Base-by-base conservation (phyloP, 2,113 vertebrate genomes). In the Podocnemis expansa region DNA sequence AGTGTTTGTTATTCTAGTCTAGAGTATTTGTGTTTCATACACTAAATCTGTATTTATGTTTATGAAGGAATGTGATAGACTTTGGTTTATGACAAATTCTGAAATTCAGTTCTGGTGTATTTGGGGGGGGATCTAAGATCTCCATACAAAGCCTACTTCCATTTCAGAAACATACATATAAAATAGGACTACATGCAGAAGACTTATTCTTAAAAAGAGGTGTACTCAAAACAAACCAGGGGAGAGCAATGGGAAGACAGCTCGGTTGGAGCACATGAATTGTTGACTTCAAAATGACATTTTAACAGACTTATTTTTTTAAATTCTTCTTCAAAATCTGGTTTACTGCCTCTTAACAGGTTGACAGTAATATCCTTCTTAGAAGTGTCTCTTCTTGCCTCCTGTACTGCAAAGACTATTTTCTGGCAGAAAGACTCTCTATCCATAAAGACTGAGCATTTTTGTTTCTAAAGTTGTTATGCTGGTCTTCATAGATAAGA, bases 101-200 rank as follows among this genome's bases (percentile, higher is more conserved):
- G 93, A 93, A 97, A 96, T 96, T 91, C 96, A 91, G 88, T 87
- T 80, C 89, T 80, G 63, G 11, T 78, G 38, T 47, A 84, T 86
- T 91, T 91, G 88, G 88, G 92, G n/a, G n/a, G n/a, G 89, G 47
- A 82, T 93, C 78, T 96, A 92, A 86, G 92, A 80, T 78, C 75
- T 87, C 75, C 87, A 87, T 51, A 93, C 70, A 75, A 34, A 45
- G 94, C 38, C 78, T 0, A 75, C 70, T 97, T 94, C 92, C 87
- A 85, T 91, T 92, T 73, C 78, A 84, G 76, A 89, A 88, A 95
- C 81, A 89, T 51, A 95, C 88, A 47, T 93, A 79, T 81, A 96
- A 93, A 85, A 93, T 87, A 93, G 89, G 22, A 90, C 63, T 54
- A 78, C 78, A 70, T 14, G 49, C 87, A 91, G 82, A 41, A 94